Conservation (phyloP, 2,888 invertebrate species). For the Protodeltote pygarga region DNA sequence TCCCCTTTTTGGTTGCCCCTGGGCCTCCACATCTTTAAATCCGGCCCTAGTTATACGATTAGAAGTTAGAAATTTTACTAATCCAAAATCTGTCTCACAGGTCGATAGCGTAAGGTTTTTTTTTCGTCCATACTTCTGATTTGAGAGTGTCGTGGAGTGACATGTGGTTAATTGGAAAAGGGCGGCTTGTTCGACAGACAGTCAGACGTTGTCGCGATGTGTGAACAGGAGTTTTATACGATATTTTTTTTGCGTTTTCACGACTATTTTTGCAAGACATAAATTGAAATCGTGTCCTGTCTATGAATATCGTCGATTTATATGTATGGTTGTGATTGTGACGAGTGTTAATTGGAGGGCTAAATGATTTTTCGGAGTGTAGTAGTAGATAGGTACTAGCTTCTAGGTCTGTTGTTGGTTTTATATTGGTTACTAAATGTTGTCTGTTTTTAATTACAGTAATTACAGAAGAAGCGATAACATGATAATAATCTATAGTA, state of each 20-base stretch:
- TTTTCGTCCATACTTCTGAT: constrained; percentile 41
- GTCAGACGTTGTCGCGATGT: constrained; percentile 33
- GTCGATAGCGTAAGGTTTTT: constrained; percentile 28
- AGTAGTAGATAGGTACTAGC: neutral
- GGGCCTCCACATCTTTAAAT: too few relatives aligned
- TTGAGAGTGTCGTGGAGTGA: constrained; percentile 60
- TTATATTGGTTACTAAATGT: too few relatives aligned
- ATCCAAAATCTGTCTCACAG: neutral
- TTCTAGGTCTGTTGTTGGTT: neutral
- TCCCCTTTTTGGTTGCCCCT: too few relatives aligned
- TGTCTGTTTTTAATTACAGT: too few relatives aligned
- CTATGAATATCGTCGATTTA: constrained; percentile 19
- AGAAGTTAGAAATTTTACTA: too few relatives aligned
- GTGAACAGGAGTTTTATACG: constrained; percentile 32
- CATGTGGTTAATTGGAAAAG: constrained; percentile 65
- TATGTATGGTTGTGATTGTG: constrained; percentile 11
- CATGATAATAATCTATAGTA: too few relatives aligned
- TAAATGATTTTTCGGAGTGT: constrained; percentile 3
- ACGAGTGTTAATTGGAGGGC: constrained; percentile 15
- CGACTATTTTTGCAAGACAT: constrained; percentile 44
- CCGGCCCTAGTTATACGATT: too few relatives aligned
- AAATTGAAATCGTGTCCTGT: constrained; percentile 52
- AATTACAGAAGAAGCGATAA: too few relatives aligned
- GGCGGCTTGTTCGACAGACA: constrained; percentile 50
- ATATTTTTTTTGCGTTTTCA: constrained; percentile 25